Conservation (phyloP, 2,797 vertebrate genomes). For the Dicrostonyx torquatus region DNA sequence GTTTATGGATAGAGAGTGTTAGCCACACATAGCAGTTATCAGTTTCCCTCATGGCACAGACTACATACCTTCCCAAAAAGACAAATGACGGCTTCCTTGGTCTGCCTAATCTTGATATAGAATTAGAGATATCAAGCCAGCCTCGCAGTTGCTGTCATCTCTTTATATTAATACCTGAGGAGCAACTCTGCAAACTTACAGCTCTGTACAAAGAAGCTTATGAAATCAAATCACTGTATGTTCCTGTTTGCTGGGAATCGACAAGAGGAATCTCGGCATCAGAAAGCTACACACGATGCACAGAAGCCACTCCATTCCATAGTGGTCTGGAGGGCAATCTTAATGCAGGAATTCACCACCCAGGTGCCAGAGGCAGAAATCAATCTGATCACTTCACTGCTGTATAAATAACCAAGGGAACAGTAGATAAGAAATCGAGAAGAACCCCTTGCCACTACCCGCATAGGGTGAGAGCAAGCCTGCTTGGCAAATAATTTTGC, state of each 20-base stretch:
- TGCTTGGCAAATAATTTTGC: neutral
- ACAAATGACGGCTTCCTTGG: neutral
- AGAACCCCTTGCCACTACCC: neutral
- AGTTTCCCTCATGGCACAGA: neutral
- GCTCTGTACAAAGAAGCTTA: neutral
- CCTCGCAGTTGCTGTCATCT: neutral
- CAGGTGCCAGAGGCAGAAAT: neutral
- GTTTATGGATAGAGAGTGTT: neutral
- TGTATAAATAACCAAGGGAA: neutral
- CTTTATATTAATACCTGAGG: neutral
- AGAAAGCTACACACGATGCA: neutral
- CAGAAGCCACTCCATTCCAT: neutral
- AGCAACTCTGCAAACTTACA: neutral
- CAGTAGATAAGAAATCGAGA: neutral
- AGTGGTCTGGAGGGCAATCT: neutral
- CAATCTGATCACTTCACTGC: neutral
- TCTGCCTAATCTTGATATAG: neutral
- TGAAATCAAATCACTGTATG: neutral
- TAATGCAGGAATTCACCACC: neutral
- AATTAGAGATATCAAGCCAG: neutral
- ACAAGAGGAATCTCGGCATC: neutral
- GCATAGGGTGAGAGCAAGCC: neutral
- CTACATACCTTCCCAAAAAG: neutral
- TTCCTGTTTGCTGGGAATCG: neutral
- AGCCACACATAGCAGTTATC: neutral